Evolutionary conservation across 2,888 invertebrate species (phyloP).

Genomic region (Halictus quadricinctus): DNA sequence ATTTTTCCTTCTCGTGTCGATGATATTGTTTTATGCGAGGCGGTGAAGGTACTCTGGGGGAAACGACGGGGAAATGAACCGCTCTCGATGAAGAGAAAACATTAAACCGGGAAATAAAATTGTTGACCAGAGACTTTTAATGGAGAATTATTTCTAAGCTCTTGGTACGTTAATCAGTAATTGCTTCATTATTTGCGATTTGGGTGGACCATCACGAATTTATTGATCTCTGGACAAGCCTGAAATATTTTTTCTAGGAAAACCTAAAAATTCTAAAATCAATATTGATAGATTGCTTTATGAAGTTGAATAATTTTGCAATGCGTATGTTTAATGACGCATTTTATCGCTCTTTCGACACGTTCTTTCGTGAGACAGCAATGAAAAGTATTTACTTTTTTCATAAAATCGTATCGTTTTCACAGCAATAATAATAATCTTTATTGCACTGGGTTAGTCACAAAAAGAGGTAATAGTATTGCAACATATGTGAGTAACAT

Average conservation of each 20-base stretch:
- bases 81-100: neutral
- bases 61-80: neutral
- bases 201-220: neutral
- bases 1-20: slow-evolving; percentile 4
- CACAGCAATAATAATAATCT: neutral
- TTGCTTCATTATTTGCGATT: neutral
- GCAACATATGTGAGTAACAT: no score
- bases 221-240: neutral
- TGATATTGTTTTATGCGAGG: neutral
- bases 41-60: neutral
- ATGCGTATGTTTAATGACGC: neutral
- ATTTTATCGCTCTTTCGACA: neutral
- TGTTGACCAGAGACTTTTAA: neutral
- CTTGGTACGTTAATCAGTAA: neutral
- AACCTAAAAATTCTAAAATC: neutral
- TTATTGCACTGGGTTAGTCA: neutral
- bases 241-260: neutral
- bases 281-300: no score
- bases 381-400: neutral
- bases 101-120: neutral
- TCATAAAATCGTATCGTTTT: neutral
- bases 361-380: neutral
- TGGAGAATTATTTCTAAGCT: neutral
- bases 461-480: neutral
- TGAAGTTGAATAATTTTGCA: neutral